Percentiles rank a stretch among this genome's conserved stretches.
These are phyloP conservation scores for Orthonevra nobilis DNA, from an alignment of 2,888 invertebrate species.

Conservation along the genomic window DNA sequence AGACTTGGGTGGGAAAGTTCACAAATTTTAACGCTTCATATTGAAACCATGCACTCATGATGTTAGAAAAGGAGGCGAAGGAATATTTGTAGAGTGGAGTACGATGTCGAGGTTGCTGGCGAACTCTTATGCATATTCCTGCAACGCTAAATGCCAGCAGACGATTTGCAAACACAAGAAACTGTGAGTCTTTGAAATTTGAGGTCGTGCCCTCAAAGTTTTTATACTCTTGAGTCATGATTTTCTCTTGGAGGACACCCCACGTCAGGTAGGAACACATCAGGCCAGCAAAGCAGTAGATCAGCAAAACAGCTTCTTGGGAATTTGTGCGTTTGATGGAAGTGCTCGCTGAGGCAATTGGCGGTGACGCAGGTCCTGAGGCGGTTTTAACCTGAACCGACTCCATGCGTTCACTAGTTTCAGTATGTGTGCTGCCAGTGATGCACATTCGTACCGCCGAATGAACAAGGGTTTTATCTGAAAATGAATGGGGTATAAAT, in stretches of 20 bases:
- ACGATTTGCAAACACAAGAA: constrained; percentile 97
- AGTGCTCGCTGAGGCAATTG: constrained; percentile 22
- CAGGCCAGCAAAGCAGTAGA: constrained; percentile 92
- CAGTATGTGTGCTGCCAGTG: constrained; percentile 75
- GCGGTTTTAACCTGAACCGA: constrained; percentile 80
- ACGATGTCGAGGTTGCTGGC: constrained; percentile 84
- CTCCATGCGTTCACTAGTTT: constrained; percentile 79
- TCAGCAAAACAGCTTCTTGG: constrained; percentile 83
- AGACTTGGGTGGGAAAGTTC: constrained; percentile 97
- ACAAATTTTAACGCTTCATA: constrained; percentile 99
- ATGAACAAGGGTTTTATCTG: constrained; percentile 75
- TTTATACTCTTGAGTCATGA: constrained; percentile 94
- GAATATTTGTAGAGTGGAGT: constrained; percentile 97
- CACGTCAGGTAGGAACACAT: constrained; percentile 96
- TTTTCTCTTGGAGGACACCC: constrained; percentile 98
- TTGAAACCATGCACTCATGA: constrained; percentile 99
- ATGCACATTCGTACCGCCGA: constrained; percentile 78
- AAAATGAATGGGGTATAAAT: neutral
- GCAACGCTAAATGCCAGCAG: constrained; percentile 91
- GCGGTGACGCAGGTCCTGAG: constrained; percentile 75
- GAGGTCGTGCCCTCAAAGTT: constrained; percentile 83
- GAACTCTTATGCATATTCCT: constrained; percentile 83
- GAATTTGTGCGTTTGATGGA: constrained; percentile 80
- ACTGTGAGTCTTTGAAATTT: constrained; percentile 96
- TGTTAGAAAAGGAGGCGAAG: constrained; percentile 97